phyloP scores from a whole-genome alignment of 1,140 invertebrate genomes.

The Chelonus insularis region DNA sequence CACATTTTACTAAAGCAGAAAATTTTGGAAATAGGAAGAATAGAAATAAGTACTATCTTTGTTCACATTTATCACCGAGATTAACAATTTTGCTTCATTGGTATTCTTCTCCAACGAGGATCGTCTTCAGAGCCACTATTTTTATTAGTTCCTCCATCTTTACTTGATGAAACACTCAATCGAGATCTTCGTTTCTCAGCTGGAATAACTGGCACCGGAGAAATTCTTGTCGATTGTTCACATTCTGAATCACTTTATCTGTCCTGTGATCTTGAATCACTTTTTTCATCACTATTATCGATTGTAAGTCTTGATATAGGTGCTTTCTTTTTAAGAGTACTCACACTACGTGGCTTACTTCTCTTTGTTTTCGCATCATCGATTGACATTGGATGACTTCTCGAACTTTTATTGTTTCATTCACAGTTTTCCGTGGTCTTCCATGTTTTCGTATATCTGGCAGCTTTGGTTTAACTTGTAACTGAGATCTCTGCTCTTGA shows the following conservation, averaged over 20 bases:
- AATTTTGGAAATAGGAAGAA: too few species aligned
- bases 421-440: constrained; percentile 51
- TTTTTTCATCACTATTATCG: constrained; percentile 42
- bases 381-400: constrained; percentile 32
- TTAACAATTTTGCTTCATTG: constrained; percentile 47
- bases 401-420: constrained; percentile 50
- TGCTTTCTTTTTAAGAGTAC: constrained; percentile 43
- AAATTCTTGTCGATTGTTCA: constrained; percentile 33
- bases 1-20: too few species aligned
- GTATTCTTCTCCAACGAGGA: constrained; percentile 39
- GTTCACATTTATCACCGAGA: too few species aligned
- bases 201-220: not conserved
- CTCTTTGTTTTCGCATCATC: too few species aligned
- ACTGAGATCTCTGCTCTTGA: too few species aligned
- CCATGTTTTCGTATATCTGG: too few species aligned
- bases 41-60: too few species aligned
- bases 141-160: too few species aligned
- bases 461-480: too few species aligned
- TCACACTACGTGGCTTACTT: constrained; percentile 35
- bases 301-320: constrained; percentile 44
- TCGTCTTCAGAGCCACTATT: constrained; percentile 46
- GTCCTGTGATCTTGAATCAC: constrained; percentile 36
- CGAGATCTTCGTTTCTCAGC: constrained; percentile 34
- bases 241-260: constrained; percentile 41
- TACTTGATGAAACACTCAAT: too few species aligned